Evolutionary conservation across 2,797 vertebrate genomes (phyloP), one percentile per base, ranked within the genome.

Genomic region (Sphaeramia orbicularis): DNA sequence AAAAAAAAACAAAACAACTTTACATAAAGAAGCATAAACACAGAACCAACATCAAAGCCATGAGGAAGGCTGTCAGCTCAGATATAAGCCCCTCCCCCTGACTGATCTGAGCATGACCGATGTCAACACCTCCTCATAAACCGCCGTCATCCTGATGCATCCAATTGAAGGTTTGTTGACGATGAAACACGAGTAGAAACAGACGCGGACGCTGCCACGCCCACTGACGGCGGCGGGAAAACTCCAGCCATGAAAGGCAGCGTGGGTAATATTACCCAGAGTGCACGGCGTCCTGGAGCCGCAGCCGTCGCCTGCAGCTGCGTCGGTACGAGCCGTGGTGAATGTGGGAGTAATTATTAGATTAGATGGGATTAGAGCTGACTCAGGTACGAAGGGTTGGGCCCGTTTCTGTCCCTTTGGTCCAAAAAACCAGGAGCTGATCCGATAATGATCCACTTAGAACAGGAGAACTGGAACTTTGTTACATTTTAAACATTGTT

Each of bases 81-180:
- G 71, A 83, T 49, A 52, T 38, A 76, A 77, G 61, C 41, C 36
- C 1, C 35, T n/a, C 41, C 50, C 47, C 4, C 18, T 18, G 41
- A 10, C 60, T 6, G 36, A 84, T 89, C 85, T 76, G 80, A 88
- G 84, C 66, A 13, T 10, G 53, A 77, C 68, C 73, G 41, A 71
- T 91, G 85, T 92, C 90, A 93, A 89, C 91, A 90, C 88, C 86
- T 84, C 84, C 89, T 91, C 91, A 91, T 92, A 90, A 91, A 81
- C 70, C 63, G 71, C 53, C 0, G 70, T 53, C 84, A n/a, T n/a
- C n/a, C n/a, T n/a, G n/a, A n/a, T n/a, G n/a, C n/a, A n/a, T n/a
- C n/a, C n/a, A n/a, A n/a, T n/a, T n/a, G n/a, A n/a, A n/a, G n/a
- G n/a, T n/a, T n/a, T n/a, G n/a, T n/a, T n/a, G n/a, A n/a, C 83